phyloP scores from a whole-genome alignment of 2,797 vertebrate genomes.

The Meda fulgida region DNA sequence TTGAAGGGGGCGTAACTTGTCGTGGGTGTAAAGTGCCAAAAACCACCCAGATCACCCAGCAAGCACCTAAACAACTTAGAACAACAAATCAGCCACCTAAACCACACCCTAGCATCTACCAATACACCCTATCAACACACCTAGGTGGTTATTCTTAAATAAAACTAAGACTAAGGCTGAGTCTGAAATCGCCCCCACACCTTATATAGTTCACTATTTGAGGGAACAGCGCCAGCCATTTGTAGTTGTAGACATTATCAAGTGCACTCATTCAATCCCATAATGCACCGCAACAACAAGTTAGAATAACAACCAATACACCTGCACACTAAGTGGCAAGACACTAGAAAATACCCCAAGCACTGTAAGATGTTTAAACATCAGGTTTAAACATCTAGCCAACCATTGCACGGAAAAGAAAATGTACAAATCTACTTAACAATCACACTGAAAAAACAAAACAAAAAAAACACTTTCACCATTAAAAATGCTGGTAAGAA shows the following conservation, averaged over 20 bases:
- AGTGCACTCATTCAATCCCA: background rate
- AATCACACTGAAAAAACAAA: background rate
- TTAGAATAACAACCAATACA: background rate
- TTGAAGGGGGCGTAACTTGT: too few relatives aligned
- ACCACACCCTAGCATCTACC: background rate
- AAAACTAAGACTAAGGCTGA: too few relatives aligned
- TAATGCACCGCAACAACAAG: background rate
- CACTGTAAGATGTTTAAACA: too few relatives aligned
- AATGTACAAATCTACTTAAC: constrained; percentile 1
- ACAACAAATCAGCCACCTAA: background rate
- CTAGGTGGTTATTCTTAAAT: too few relatives aligned
- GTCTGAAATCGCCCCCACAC: too few relatives aligned
- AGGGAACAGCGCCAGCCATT: too few relatives aligned
- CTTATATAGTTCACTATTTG: too few relatives aligned
- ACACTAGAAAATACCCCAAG: too few relatives aligned
- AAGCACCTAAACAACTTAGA: background rate
- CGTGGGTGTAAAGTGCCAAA: background rate
- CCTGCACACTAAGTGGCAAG: too few relatives aligned
- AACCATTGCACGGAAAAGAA: background rate
- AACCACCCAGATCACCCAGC: background rate
- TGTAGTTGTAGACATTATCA: background rate
- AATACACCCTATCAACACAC: too few relatives aligned
- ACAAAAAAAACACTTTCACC: background rate
- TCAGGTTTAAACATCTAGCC: background rate
- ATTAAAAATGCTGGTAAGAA: background rate